Percentiles rank a stretch among this genome's conserved stretches.
These are phyloP conservation scores for Watsonalla binaria DNA, from an alignment of 2,888 invertebrate genomes.

Conservation along the genomic window DNA sequence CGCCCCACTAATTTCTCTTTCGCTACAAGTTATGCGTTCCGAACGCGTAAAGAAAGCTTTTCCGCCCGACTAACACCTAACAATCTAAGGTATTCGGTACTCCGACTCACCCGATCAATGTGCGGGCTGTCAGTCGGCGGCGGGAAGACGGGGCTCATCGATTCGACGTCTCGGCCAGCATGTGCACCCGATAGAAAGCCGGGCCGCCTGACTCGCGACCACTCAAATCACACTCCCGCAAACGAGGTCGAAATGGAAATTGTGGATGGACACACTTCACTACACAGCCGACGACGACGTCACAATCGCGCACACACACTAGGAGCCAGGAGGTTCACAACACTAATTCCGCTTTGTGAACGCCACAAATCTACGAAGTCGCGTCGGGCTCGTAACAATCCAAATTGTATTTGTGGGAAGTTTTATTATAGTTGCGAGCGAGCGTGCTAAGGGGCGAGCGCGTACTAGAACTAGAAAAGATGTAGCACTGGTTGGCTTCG, in stretches of 20 bases:
- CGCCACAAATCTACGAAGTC: slow-evolving; percentile 18
- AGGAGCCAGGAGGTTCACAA: slow-evolving; percentile 1
- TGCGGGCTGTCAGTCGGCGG: slow-evolving; percentile 54
- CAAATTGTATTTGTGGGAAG: slow-evolving; percentile 25
- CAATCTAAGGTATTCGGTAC: slow-evolving; percentile 1
- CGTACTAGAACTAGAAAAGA: slow-evolving; percentile 60
- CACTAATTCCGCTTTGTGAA: slow-evolving; percentile 21
- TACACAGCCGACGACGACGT: slow-evolving; percentile 25
- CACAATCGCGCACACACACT: slow-evolving; percentile 10
- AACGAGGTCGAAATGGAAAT: slow-evolving; percentile 65
- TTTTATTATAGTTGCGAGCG: slow-evolving; percentile 38
- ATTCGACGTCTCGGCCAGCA: slow-evolving; percentile 43
- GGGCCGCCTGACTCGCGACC: slow-evolving; percentile 42
- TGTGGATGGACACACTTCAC: slow-evolving; percentile 45
- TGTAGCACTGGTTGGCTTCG: slow-evolving; percentile 68
- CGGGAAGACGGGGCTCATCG: slow-evolving; percentile 54
- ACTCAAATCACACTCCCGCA: slow-evolving; percentile 43
- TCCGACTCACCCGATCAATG: slow-evolving; percentile 69
- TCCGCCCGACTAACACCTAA: slow-evolving; percentile 10
- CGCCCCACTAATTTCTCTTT: slow-evolving; percentile 31
- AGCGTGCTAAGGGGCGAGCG: slow-evolving; percentile 53
- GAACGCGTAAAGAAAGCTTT: slow-evolving; percentile 17
- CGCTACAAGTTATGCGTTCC: slow-evolving; percentile 10
- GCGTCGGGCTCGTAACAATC: slow-evolving; percentile 25
- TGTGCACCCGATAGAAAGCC: slow-evolving; percentile 50